phyloP scores from a whole-genome alignment of 2,888 invertebrate species.

The Conops quadrifasciatus region DNA sequence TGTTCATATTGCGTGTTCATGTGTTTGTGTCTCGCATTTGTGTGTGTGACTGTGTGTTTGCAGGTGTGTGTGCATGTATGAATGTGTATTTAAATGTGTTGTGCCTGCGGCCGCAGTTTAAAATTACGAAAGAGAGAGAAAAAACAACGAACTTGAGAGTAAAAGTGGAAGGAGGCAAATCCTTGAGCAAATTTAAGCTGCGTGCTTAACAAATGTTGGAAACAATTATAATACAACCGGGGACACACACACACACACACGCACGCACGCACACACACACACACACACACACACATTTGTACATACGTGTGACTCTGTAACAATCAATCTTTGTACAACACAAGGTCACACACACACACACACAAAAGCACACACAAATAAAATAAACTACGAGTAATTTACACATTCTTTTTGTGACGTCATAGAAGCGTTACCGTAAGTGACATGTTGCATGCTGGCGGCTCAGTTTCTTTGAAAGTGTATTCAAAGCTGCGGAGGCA shows the following conservation, averaged over 20 bases:
- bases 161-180: too few relatives aligned
- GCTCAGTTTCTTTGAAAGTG: not conserved
- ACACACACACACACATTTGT: not conserved
- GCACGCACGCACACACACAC: not conserved
- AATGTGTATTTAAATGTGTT: not conserved
- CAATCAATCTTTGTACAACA: too few relatives aligned
- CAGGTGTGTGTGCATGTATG: not conserved
- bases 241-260: not conserved
- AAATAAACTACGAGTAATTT: not conserved
- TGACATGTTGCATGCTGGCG: conserved; percentile 4
- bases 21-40: not conserved
- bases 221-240: conserved; percentile 34
- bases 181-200: conserved; percentile 29
- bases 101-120: too few relatives aligned
- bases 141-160: not conserved
- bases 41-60: not conserved
- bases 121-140: too few relatives aligned
- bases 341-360: not conserved
- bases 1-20: not conserved
- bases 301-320: too few relatives aligned
- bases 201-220: conserved; percentile 43
- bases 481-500: not conserved
- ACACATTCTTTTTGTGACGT: not conserved
- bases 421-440: not conserved
- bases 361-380: not conserved